Evolutionary conservation across 2,113 vertebrate genomes (phyloP).

Genomic region (Chaetorhynchus papuensis): DNA sequence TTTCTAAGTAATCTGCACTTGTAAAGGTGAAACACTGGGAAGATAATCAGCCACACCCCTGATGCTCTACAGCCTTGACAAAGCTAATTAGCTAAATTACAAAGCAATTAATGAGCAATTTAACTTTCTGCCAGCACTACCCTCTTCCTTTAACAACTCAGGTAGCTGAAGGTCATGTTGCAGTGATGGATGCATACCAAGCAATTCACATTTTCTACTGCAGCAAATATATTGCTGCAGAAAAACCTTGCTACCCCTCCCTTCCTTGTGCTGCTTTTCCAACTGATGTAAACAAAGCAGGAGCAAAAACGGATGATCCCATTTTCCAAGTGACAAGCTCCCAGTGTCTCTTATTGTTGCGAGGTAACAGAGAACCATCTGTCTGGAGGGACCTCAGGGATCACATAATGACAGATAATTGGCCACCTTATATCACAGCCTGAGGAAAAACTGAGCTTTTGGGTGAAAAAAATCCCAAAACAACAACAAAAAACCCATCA

Average conservation of each 20-base stretch:
- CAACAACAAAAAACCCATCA: neutral
- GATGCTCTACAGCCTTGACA: neutral
- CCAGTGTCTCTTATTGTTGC: conserved; percentile 30
- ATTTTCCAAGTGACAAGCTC: neutral
- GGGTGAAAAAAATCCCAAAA: rapidly evolving
- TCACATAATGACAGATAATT: neutral
- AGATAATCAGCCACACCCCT: neutral
- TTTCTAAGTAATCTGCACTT: neutral
- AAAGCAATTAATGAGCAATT: neutral
- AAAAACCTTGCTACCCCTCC: neutral
- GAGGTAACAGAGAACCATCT: conserved; percentile 15
- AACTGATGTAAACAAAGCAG: neutral
- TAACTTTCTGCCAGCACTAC: neutral
- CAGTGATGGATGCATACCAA: neutral
- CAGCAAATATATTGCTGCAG: neutral
- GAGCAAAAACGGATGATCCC: neutral
- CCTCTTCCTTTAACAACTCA: neutral
- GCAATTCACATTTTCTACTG: neutral
- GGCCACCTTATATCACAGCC: neutral
- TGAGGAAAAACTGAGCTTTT: neutral
- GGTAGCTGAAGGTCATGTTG: neutral
- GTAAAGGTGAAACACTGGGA: neutral
- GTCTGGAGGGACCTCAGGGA: neutral
- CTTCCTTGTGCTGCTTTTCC: neutral
- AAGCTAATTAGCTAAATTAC: conserved; percentile 23